phyloP scores from a whole-genome alignment of 2,113 vertebrate genomes.

The Actinemys pallida region DNA sequence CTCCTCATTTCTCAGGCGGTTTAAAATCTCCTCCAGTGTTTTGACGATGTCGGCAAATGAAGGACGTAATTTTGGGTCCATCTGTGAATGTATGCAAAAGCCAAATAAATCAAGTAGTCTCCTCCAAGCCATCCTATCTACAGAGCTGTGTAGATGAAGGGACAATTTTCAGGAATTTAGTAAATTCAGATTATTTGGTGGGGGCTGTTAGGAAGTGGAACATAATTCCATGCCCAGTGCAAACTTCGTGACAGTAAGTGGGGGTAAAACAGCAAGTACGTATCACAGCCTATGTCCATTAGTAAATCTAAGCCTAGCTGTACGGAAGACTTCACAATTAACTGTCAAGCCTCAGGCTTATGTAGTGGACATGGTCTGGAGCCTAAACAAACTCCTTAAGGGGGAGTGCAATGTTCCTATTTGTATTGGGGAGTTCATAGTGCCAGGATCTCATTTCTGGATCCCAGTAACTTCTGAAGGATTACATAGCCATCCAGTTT shows the following conservation, averaged over 20 bases:
- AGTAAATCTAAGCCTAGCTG: neutral
- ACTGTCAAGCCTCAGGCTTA: neutral
- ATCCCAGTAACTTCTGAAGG: neutral
- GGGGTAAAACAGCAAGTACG: neutral
- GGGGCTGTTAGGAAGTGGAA: accelerated
- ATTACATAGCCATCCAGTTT: neutral
- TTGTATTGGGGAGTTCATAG: neutral
- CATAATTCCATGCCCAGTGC: neutral
- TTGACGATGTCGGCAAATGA: slow-evolving; percentile 91
- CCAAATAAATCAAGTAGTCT: neutral
- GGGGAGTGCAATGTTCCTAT: neutral
- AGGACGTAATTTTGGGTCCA: slow-evolving; percentile 95
- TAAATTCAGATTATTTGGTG: neutral
- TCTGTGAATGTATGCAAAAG: slow-evolving; percentile 77
- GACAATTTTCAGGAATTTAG: neutral
- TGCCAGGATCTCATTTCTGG: slow-evolving; percentile 2
- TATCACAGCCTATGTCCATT: neutral
- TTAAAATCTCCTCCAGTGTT: slow-evolving; percentile 87
- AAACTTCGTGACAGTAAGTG: neutral
- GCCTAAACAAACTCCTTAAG: neutral
- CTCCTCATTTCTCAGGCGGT: slow-evolving; percentile 85
- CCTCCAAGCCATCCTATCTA: neutral
- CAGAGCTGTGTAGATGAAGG: neutral
- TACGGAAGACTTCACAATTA: neutral
- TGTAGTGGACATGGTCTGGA: neutral